Conservation (phyloP, 37 sponge, comb jelly and placozoan genomes). For the Crambe crambe region DNA sequence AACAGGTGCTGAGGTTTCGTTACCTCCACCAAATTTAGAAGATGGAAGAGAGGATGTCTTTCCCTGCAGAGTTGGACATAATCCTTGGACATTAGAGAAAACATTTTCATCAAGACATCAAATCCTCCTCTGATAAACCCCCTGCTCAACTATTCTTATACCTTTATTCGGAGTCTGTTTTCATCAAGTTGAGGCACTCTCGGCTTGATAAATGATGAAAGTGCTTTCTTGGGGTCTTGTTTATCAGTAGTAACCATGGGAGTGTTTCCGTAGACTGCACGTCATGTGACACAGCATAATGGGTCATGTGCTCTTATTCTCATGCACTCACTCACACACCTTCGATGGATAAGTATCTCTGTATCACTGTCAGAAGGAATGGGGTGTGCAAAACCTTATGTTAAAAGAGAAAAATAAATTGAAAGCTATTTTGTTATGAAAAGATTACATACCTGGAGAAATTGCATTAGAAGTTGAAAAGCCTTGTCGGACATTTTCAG, state of each 20-base stretch:
- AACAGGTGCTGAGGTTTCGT: too few relatives aligned
- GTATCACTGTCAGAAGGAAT: slow-evolving; percentile 36
- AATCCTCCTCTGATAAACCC: neutral
- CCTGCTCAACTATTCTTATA: neutral
- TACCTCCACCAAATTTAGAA: neutral
- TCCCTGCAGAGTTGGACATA: too few relatives aligned
- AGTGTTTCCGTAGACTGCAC: slow-evolving; percentile 33
- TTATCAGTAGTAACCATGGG: slow-evolving; percentile 6
- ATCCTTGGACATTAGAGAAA: too few relatives aligned
- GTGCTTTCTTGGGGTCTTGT: slow-evolving; percentile 6
- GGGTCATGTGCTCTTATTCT: neutral
- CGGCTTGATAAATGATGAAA: slow-evolving; percentile 37
- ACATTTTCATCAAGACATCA: too few relatives aligned
- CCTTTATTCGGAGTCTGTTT: slow-evolving; percentile 7
- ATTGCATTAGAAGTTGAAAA: slow-evolving; percentile 63
- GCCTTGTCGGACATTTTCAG: slow-evolving; percentile 64
- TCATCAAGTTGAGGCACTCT: slow-evolving; percentile 23
- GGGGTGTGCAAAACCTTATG: slow-evolving; percentile 39
- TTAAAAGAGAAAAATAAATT: neutral
- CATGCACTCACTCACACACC: neutral
- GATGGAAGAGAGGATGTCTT: neutral
- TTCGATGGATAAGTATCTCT: slow-evolving; percentile 54
- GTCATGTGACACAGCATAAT: neutral
- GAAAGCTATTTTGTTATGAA: neutral
- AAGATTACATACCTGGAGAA: slow-evolving; percentile 74